Base-by-base conservation (phyloP, 2,113 vertebrate species). In the Cnemophilus loriae region DNA sequence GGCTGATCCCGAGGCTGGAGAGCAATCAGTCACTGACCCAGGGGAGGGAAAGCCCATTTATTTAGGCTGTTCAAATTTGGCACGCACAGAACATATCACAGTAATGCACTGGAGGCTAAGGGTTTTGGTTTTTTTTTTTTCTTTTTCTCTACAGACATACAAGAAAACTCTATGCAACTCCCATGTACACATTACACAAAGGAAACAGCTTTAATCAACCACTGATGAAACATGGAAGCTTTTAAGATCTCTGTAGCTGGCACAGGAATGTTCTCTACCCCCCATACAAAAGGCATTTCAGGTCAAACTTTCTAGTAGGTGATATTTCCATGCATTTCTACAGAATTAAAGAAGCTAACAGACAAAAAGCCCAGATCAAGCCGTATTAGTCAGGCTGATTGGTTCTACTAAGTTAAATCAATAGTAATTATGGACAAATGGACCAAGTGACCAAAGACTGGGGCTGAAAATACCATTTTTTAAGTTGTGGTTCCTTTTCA, bases 151-250 rank as follows among this genome's bases (percentile, higher is more conserved):
- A 95, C 93, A 96, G 93, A 97, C 94, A 95, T 93, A 97, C 93
- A 97, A 91, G 91, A 96, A 94, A 92, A 94, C 67, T 94, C 93
- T 94, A 93, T 86, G 96, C 93, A 96, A 97, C 98, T 97, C 97
- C 97, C 97, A 98, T 98, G 98, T 98, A 96, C 93, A 96, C 94
- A 89, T 96, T 95, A 96, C 95, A 97, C 93, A 93, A 96, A 95
- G 50, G 86, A 93, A 96, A 97, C 96, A 97, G 93, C 91, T 96
- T 97, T 96, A 96, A 95, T 95, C 84, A 97, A 97, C 76, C 94
- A 97, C 94, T 93, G 67, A 95, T 96, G 89, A 97, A 83, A 96
- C 93, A 93, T 95, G 95, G 95, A 96, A 96, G 95, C 92, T 86
- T 96, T 85, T 52, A 92, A 96, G 94, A 95, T 94, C 87, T 94